phyloP scores from a whole-genome alignment of 2,888 invertebrate genomes.

The Protula sp. region DNA sequence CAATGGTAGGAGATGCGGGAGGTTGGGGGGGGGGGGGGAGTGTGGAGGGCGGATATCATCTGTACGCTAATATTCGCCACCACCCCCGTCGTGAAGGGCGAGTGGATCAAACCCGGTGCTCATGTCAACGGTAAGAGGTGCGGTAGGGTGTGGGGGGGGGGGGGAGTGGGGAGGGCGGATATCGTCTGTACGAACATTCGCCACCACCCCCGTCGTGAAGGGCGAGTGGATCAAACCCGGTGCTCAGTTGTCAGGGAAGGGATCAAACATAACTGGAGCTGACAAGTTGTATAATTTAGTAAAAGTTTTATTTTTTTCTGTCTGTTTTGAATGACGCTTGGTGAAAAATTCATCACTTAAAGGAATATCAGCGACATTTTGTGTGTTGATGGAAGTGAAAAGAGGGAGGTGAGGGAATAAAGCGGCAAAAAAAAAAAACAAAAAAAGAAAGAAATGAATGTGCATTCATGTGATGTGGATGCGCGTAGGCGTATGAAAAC shows the following conservation, averaged over 20 bases:
- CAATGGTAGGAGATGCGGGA: conserved; percentile 63
- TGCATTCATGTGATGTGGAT: no score
- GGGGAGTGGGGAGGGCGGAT: conserved; percentile 61
- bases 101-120: conserved; percentile 59
- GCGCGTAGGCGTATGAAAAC: no score
- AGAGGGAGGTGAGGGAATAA: no score
- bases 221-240: conserved; percentile 58
- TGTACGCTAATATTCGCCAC: conserved; percentile 60
- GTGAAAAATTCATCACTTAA: no score
- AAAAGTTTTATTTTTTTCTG: background rate
- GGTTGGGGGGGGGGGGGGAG: conserved; percentile 59
- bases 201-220: conserved; percentile 57
- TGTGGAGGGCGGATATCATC: conserved; percentile 61
- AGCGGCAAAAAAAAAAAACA: no score
- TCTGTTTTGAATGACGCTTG: background rate
- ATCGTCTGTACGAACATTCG: conserved; percentile 62
- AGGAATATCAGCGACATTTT: no score
- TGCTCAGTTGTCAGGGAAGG: conserved; percentile 63
- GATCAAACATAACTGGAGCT: no score
- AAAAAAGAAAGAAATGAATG: no score
- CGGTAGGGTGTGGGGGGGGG: no score
- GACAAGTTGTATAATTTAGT: background rate
- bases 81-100: conserved; percentile 57
- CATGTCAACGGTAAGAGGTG: conserved; percentile 65
- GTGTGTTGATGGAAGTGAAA: no score